A percentile compares a stretch with the other conserved stretches of the same genome.
These are phyloP conservation scores for Cygnus buccinator DNA, from an alignment of 2,113 vertebrate genomes.

Conservation along the genomic window DNA sequence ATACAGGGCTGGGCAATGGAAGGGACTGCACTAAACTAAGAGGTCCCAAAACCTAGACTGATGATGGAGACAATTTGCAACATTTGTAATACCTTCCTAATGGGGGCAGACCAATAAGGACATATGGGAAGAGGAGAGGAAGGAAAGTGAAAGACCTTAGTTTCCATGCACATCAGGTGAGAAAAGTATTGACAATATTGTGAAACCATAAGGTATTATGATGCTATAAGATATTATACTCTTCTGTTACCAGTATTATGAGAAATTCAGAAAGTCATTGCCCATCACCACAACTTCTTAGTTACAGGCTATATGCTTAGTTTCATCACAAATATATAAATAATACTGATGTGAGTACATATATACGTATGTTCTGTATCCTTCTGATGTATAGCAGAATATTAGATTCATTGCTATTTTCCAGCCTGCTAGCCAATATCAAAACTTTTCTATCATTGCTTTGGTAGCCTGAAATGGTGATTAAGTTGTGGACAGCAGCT, in stretches of 20 bases:
- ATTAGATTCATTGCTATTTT: background rate
- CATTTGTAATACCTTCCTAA: background rate
- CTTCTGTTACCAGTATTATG: background rate
- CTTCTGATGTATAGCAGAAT: background rate
- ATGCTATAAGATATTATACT: background rate
- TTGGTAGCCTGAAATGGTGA: background rate
- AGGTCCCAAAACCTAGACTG: background rate
- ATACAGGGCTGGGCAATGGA: background rate
- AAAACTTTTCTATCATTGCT: background rate
- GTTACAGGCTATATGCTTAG: background rate
- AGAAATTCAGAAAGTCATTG: background rate
- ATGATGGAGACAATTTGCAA: background rate
- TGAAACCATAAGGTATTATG: background rate
- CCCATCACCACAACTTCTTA: background rate
- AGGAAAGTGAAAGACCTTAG: background rate
- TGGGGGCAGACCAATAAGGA: background rate
- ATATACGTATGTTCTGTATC: background rate
- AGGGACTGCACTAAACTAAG: background rate
- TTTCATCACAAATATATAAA: background rate
- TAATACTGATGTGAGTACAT: background rate
- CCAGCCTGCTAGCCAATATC: background rate
- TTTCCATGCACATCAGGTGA: background rate
- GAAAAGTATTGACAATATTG: background rate
- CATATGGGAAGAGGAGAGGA: background rate
- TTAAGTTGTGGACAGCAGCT: background rate